Base-by-base conservation (phyloP, 2,888 invertebrate species). In the Pinctada fucata region DNA sequence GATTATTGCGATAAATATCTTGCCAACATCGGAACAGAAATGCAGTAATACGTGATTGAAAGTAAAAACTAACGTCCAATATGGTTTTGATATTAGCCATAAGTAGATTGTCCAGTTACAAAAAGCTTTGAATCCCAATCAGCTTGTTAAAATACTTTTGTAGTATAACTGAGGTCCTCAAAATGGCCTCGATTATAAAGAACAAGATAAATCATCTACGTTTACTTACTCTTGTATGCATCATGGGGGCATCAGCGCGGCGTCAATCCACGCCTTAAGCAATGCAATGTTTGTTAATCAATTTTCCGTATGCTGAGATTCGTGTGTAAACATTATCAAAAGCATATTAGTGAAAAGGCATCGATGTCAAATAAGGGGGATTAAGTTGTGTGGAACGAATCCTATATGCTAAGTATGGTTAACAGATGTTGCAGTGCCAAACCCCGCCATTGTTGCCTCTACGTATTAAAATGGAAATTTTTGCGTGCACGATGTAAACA, bases 261-360 rank as follows among this genome's bases (percentile, higher is more conserved):
- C 58, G 58, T 58, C 58, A 58, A 13, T 58, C 58, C 58, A 58
- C 58, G 58, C 58, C 58, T 58, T 13, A 6, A 10, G 13, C 58
- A 10, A 13, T 58, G 58, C 58, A 58, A 58, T 58, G 58, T 58
- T 58, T 58, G 58, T 58, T 58, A 58, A 58, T 58, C 58, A 58
- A 58, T 58, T 58, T 58, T 58, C 58, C 58, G 6, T 58, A 13
- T 10, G 58, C 58, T 13, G 58, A 10, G 13, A 58, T 10, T 10
- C 6, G 58, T 6, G 13, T 58, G 58, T 58, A 58, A 58, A 58
- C 58, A 58, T 13, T 10, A 13, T 6, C 6, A 58, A 58, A 58
- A 10, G 58, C 58, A 58, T 58, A 58, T 58, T 13, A 58, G 6
- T 10, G 58, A 58, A 58, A 58, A 58, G 58, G 58, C 58, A 58